Evolutionary conservation across 2,113 vertebrate genomes (phyloP), one percentile per base, ranked within the genome.

Genomic region (Grallaria varia): DNA sequence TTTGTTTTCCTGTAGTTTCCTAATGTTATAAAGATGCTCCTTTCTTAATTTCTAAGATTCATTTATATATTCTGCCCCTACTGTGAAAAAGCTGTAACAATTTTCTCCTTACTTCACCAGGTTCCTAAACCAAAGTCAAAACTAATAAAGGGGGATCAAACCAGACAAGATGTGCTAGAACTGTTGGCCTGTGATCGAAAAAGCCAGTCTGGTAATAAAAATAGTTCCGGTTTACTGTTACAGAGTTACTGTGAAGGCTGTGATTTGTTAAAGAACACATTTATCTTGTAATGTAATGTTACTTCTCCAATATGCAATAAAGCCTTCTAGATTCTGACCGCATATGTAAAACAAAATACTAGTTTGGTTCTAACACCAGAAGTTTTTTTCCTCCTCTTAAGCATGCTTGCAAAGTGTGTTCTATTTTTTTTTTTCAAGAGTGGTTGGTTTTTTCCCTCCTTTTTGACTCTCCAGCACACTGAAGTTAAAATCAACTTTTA

Each of bases 61-160:
- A 23, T 37, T 56, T 66, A 75, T 72, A 45, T 83, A 6, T 76
- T 47, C 3, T 7, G 4, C 6, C 88, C 13, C 76, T 90, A 82
- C 1, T 90, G 10, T 75, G 74, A 80, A 93, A 90, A 95, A 77
- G 14, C 5, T 39, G 7, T 95, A 90, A 91, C 42, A n/a, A 1
- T 71, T 90, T 35, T 85, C 49, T 97, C 64, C 12, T 84, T 73
- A 44, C 66, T 95, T 97, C 39, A 75, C 45, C 81, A 99, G 99
- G 97, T 98, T 90, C 98, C 99, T 88, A 98, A 98, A 98, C 99
- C 99, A 95, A 99, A 99, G 97, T 91, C 97, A 74, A 99, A 99
- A 97, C 94, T 98, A 92, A 98, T 98, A 88, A 99, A 99, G 93
- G 98, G 98, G 90, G 98, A 99, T 76, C 98, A 98, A 77, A 67